These are phyloP conservation scores for Agonum fuliginosum DNA, from an alignment of 2,888 invertebrate species.

Conservation along the genomic window DNA sequence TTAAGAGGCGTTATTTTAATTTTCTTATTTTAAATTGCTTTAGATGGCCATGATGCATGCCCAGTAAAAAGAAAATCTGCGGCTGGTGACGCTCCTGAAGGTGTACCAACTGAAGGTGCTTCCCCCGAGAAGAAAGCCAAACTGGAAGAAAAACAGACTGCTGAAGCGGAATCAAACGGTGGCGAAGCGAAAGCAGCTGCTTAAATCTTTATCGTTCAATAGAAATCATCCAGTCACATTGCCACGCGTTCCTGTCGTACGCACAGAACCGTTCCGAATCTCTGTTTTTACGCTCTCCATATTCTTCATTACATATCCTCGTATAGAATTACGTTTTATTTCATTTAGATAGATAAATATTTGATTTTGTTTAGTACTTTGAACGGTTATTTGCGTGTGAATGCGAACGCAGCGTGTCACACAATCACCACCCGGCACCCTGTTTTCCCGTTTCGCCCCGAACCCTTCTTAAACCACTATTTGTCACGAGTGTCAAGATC, in stretches of 20 bases:
- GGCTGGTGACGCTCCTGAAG: slow-evolving; percentile 74
- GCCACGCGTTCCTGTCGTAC: slow-evolving; percentile 9
- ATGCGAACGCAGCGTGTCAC: slow-evolving; percentile 27
- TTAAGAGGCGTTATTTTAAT: too few species aligned
- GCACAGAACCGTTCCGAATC: slow-evolving; percentile 12
- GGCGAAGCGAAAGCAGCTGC: slow-evolving; percentile 76
- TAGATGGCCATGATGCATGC: slow-evolving; percentile 71
- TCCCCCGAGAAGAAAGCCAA: slow-evolving; percentile 85
- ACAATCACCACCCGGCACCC: slow-evolving; percentile 48
- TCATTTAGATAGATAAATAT: background rate
- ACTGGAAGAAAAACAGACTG: slow-evolving; percentile 77
- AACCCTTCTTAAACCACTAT: background rate
- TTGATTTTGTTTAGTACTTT: slow-evolving; percentile 7
- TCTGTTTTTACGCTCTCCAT: background rate
- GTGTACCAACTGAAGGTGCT: slow-evolving; percentile 74
- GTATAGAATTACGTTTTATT: slow-evolving; percentile 20
- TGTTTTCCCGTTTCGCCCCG: slow-evolving; percentile 1
- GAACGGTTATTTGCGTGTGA: slow-evolving; percentile 6
- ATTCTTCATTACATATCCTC: background rate
- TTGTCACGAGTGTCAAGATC: slow-evolving; percentile 23
- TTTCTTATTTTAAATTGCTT: background rate
- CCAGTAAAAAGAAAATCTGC: slow-evolving; percentile 84
- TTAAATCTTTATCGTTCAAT: slow-evolving; percentile 69
- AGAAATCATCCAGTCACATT: slow-evolving; percentile 24
- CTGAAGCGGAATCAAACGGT: slow-evolving; percentile 76